phyloP scores from a whole-genome alignment of 1,140 invertebrate species.

The Artemia franciscana region DNA sequence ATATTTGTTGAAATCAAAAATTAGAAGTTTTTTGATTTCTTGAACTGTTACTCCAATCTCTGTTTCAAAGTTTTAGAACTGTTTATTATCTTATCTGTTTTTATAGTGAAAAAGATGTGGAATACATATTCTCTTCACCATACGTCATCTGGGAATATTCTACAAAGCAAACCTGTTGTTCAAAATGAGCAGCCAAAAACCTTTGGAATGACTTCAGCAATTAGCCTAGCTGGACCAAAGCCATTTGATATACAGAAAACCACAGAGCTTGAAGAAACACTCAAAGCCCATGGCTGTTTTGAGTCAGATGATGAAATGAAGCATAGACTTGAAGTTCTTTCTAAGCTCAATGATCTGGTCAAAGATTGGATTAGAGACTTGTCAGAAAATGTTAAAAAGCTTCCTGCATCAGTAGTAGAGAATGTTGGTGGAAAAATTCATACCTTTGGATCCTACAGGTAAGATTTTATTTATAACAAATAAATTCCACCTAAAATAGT shows the following conservation, averaged over 20 bases:
- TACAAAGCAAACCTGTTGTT: background rate
- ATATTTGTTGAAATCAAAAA: no score
- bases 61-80: no score
- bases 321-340: slow-evolving; percentile 42
- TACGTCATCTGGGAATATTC: background rate
- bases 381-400: slow-evolving; percentile 52
- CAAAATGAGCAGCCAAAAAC: slow-evolving; percentile 6
- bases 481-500: no score
- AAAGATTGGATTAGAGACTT: slow-evolving; percentile 78
- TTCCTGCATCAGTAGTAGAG: slow-evolving; percentile 60
- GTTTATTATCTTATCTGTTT: no score
- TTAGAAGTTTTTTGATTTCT: no score
- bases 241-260: slow-evolving; percentile 57
- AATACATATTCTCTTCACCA: background rate
- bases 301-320: slow-evolving; percentile 73
- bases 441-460: slow-evolving; percentile 89
- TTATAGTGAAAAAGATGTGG: background rate
- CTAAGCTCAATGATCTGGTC: slow-evolving; percentile 65
- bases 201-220: slow-evolving; percentile 72
- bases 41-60: no score
- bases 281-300: slow-evolving; percentile 72
- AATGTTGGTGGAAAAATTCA: slow-evolving; percentile 86
- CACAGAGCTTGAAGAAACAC: slow-evolving; percentile 49
- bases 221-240: slow-evolving; percentile 66
- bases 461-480: no score